Evolutionary conservation across 2,888 invertebrate genomes (phyloP).

Genomic region (Athalia circularis): DNA sequence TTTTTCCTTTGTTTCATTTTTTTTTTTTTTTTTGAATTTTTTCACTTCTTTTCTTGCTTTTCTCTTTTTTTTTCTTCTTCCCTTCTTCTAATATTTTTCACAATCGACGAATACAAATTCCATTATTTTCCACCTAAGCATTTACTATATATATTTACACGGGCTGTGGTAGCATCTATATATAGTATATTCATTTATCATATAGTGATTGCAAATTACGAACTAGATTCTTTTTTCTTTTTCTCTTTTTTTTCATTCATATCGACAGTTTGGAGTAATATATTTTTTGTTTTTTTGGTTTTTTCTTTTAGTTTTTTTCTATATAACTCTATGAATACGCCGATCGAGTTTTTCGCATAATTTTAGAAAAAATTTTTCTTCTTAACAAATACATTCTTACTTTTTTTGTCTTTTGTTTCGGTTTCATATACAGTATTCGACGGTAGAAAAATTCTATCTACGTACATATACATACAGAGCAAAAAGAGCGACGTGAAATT

Average conservation of each 20-base stretch:
- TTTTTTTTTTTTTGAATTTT: not conserved
- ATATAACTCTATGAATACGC: no score
- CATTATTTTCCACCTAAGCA: no score
- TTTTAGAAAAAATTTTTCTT: no score
- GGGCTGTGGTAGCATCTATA: constrained; percentile 13
- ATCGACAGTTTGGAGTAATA: not conserved
- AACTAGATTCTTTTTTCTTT: constrained; percentile 21
- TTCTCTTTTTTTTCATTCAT: constrained; percentile 11
- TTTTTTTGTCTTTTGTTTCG: no score
- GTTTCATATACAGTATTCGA: no score
- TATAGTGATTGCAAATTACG: not conserved
- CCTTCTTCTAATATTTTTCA: not conserved
- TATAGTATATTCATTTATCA: constrained; percentile 11
- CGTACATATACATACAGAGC: no score
- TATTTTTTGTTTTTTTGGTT: not conserved
- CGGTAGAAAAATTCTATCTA: no score
- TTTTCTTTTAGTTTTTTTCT: not conserved
- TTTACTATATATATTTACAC: constrained; percentile 15
- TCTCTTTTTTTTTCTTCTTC: not conserved
- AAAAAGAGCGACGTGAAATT: not conserved
- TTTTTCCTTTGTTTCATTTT: not conserved
- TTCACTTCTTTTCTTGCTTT: not conserved
- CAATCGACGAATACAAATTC: no score
- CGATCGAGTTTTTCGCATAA: no score
- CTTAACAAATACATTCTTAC: no score